These are phyloP conservation scores for Tragelaphus imberbis DNA, from an alignment of 2,113 vertebrate species.

Conservation along the genomic window DNA sequence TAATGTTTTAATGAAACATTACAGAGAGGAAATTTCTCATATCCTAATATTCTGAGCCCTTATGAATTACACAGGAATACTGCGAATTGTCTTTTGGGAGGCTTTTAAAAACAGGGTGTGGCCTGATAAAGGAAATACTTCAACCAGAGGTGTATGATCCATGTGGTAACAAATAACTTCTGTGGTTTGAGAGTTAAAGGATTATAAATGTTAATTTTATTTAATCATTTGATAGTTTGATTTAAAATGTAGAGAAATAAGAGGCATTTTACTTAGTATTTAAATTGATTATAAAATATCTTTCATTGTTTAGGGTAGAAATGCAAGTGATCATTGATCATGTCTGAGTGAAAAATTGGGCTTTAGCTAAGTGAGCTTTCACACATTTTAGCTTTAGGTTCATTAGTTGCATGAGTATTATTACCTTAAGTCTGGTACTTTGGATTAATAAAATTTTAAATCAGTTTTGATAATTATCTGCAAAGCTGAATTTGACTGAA, in stretches of 20 bases:
- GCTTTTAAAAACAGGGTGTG: background rate
- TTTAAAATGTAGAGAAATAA: conserved; percentile 14
- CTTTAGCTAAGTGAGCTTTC: background rate
- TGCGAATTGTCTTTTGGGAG: background rate
- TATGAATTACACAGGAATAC: background rate
- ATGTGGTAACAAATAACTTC: background rate
- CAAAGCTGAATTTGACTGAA: conserved; percentile 27
- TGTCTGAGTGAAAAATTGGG: background rate
- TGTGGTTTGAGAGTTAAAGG: background rate
- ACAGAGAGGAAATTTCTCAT: background rate
- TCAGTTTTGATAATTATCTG: background rate
- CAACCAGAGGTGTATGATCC: background rate
- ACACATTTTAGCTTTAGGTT: background rate
- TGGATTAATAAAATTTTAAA: conserved; percentile 1
- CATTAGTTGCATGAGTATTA: background rate
- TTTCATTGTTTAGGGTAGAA: background rate
- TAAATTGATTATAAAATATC: background rate
- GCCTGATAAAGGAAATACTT: background rate
- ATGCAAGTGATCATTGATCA: background rate
- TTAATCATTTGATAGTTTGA: conserved; percentile 24
- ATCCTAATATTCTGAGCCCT: background rate
- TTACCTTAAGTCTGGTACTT: background rate
- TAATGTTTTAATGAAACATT: background rate
- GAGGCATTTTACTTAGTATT: background rate
- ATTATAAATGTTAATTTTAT: conserved; percentile 1